These are phyloP conservation scores for Taeniopygia guttata DNA, from an alignment of 2,797 vertebrate genomes.

Conservation along the genomic window DNA sequence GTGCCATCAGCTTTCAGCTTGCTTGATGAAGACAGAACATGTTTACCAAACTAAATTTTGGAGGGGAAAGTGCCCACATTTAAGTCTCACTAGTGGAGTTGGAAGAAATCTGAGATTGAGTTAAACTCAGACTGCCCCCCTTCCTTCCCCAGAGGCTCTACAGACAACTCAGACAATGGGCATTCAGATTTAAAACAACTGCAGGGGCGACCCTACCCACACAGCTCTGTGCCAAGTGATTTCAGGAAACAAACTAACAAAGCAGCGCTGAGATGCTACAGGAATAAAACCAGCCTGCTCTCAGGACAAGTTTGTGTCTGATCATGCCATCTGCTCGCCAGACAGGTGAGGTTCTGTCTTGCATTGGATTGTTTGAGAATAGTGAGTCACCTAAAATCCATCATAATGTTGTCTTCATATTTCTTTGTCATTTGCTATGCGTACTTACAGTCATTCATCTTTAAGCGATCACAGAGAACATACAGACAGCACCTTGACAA, in stretches of 20 bases:
- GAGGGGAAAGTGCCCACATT: background rate
- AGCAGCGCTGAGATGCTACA: background rate
- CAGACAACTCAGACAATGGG: background rate
- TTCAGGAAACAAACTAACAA: background rate
- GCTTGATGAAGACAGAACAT: background rate
- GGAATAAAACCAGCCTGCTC: background rate
- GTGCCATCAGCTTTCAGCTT: background rate
- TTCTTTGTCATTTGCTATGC: background rate
- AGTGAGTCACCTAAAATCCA: constrained; percentile 18
- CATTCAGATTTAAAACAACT: background rate
- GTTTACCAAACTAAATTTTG: background rate
- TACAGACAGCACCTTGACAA: background rate
- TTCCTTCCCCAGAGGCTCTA: background rate
- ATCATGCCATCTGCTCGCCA: background rate
- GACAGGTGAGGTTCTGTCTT: background rate
- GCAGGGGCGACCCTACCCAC: background rate
- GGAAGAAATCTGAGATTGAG: background rate
- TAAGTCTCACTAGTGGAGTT: background rate
- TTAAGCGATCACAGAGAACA: background rate
- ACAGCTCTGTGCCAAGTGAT: background rate
- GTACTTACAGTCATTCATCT: constrained; percentile 15
- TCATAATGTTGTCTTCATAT: background rate
- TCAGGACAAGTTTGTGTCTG: background rate
- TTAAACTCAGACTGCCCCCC: background rate
- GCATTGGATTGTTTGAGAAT: background rate